Evolutionary conservation across 1,140 invertebrate species (phyloP).

Genomic region (Drosophila navojoa): DNA sequence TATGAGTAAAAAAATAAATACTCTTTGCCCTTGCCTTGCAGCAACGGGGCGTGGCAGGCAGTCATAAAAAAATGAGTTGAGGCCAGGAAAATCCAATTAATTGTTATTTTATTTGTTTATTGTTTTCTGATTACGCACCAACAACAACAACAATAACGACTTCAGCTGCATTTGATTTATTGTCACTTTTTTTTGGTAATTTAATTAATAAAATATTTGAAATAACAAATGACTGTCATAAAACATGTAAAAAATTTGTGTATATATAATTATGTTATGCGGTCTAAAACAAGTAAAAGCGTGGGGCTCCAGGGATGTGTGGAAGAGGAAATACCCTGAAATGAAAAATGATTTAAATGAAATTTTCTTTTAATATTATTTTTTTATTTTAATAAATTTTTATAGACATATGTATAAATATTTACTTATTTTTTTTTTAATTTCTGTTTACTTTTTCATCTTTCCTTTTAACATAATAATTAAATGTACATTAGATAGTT

Average conservation of each 20-base stretch:
- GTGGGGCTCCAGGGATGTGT: too few species aligned
- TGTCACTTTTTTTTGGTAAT: conserved; percentile 50
- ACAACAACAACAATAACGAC: conserved; percentile 2
- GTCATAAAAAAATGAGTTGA: conserved; percentile 9
- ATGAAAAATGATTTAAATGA: not conserved
- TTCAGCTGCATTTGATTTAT: conserved; percentile 56
- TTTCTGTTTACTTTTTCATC: too few species aligned
- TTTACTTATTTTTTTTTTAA: too few species aligned
- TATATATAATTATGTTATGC: conserved; percentile 6
- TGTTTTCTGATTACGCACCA: conserved; percentile 71
- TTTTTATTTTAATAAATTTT: not conserved
- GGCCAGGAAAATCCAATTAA: conserved; percentile 74
- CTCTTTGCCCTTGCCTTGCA: conserved; percentile 32
- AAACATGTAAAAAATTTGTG: conserved; percentile 23
- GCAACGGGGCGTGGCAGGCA: conserved; percentile 1
- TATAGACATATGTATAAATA: too few species aligned
- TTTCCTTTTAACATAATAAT: not conserved
- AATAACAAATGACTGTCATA: conserved; percentile 24
- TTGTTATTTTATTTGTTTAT: conserved; percentile 82
- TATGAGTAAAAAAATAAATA: conserved; percentile 41
- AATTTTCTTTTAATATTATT: not conserved
- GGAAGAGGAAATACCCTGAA: not conserved
- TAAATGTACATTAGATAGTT: not conserved
- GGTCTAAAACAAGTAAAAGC: not conserved
- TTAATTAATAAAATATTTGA: conserved; percentile 66